Conservation (phyloP, 2,113 vertebrate genomes). For the Leptobrachium ailaonicum region DNA sequence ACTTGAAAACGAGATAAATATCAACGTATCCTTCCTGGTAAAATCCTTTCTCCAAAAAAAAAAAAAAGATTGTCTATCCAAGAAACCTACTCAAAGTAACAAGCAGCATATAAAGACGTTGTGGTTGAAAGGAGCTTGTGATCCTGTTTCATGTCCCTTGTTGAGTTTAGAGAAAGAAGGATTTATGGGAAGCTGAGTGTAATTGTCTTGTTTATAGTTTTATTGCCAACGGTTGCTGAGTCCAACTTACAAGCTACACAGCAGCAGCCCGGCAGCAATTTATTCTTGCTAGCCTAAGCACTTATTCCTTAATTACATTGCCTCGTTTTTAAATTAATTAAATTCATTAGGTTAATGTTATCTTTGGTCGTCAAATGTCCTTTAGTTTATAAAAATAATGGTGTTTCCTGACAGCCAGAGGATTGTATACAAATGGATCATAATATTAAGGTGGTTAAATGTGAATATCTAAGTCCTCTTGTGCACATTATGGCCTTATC, state of each 20-base stretch:
- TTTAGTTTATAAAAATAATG: neutral
- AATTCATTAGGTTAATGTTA: neutral
- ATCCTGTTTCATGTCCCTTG: no score
- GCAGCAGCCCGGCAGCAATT: neutral
- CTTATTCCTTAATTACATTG: neutral
- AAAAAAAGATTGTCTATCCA: no score
- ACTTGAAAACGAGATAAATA: no score
- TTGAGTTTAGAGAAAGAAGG: neutral
- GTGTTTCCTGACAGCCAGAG: neutral
- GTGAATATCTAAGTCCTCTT: neutral
- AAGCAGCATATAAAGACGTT: no score
- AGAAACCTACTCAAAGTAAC: no score
- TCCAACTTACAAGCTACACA: neutral
- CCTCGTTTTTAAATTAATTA: neutral
- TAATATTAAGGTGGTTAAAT: neutral
- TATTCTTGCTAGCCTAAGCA: slow-evolving; percentile 1
- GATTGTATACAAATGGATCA: neutral
- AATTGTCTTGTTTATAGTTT: neutral
- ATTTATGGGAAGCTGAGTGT: neutral
- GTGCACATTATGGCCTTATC: neutral
- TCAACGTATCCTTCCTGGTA: no score
- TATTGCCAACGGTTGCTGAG: neutral
- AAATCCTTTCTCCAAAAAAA: no score
- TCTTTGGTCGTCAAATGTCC: neutral
- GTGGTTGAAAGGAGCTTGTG: no score